A percentile compares a stretch with the other conserved stretches of the same genome.
Evolutionary conservation across 2,797 vertebrate species (phyloP).

Genomic region (Spea hammondii): DNA sequence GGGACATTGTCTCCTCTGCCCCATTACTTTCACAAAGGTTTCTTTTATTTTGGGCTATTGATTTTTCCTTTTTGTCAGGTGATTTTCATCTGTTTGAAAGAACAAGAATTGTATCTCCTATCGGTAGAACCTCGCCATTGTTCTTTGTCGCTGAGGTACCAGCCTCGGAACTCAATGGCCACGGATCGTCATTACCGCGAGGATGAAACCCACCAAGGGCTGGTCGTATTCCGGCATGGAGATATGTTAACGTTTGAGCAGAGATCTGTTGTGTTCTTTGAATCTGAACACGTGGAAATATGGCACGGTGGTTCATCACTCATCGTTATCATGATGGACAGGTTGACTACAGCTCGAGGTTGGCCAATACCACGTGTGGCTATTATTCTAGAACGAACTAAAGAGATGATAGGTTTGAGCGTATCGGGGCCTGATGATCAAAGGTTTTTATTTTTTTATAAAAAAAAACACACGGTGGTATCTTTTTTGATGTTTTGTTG

Average conservation of each 20-base stretch:
- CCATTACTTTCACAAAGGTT: conserved; percentile 17
- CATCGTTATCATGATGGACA: too few species aligned
- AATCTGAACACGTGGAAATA: neutral
- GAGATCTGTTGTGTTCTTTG: neutral
- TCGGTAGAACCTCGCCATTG: conserved; percentile 14
- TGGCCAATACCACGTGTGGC: too few species aligned
- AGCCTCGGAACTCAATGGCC: conserved; percentile 3
- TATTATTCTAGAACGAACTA: too few species aligned
- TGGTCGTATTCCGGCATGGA: conserved; percentile 5
- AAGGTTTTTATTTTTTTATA: too few species aligned
- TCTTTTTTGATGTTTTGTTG: too few species aligned
- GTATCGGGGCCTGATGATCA: too few species aligned
- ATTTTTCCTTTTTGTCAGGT: conserved; percentile 27
- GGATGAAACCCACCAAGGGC: conserved; percentile 7
- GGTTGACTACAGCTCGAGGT: too few species aligned
- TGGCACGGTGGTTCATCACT: neutral
- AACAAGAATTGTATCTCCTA: conserved; percentile 23
- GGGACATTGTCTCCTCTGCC: conserved; percentile 31
- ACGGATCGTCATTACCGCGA: conserved; percentile 18
- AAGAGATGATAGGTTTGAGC: too few species aligned
- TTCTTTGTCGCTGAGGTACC: conserved; percentile 29
- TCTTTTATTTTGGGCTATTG: conserved; percentile 25
- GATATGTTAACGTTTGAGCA: conserved; percentile 31
- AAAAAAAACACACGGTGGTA: too few species aligned
- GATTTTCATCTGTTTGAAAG: conserved; percentile 27